Evolutionary conservation across 2,888 invertebrate species (phyloP), one percentile per base, ranked within the genome.

Genomic region (Tolmerus cingulatus): DNA sequence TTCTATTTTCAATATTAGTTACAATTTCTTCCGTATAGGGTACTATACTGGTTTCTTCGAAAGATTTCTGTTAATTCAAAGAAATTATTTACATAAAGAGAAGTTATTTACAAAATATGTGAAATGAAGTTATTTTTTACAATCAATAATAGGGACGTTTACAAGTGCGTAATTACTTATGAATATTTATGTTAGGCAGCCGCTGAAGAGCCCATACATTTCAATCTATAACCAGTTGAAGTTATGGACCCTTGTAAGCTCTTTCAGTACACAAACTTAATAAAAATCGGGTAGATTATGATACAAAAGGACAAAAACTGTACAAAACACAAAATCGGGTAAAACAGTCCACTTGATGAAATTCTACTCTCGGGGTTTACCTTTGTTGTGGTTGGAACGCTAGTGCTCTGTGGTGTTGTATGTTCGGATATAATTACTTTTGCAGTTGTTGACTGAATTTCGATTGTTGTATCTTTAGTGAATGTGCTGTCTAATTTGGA

Each of bases 341-440:
- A 66, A 19, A 23, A 66, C 66, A 57, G 66, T 66, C 66, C 66
- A 66, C 23, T 66, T n/a, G 66, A 34, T 76, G 40, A 76, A 34
- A 76, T 19, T 76, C 40, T 74, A 85, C 34, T 74, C 85, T 43
- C 46, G 43, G 34, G 57, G 43, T 34, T 89, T 89, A 89, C 89
- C 89, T 89, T 89, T 87, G 89, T 88, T 88, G 87, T 88, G 85
- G 88, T 87, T 88, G 88, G 88, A 88, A 88, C 87, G 66, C 9
- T 66, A 89, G 88, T 88, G 88, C 88, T 89, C 86, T 88, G 88
- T 87, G 87, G 88, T 89, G 89, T 88, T 86, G 89, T 87, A 85
- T 88, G 89, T 88, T 89, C 88, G 87, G 88, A 88, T 74, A 88
- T 77, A 88, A 89, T 88, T 89, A 87, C 81, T 88, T 88, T 88